Evolutionary conservation across 2,113 vertebrate genomes (phyloP).

Genomic region (Rostratula benghalensis): DNA sequence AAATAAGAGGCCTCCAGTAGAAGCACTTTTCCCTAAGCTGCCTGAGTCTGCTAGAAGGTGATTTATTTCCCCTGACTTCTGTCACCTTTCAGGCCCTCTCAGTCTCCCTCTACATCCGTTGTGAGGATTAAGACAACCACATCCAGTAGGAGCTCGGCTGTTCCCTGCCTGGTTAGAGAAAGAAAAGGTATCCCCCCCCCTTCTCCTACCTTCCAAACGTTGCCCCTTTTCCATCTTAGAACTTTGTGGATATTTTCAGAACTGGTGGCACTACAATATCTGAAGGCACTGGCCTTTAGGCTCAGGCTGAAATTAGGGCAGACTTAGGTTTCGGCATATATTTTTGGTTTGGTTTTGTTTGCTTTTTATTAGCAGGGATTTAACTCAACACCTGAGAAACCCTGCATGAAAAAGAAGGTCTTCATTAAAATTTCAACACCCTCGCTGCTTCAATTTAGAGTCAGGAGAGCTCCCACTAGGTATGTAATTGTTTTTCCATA

Average conservation of each 20-base stretch:
- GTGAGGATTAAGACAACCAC: neutral
- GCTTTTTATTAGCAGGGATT: constrained; percentile 2
- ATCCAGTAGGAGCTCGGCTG: neutral
- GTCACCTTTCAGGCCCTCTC: neutral
- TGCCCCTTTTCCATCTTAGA: neutral
- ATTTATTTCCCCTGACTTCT: neutral
- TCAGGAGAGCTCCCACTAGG: constrained; percentile 27
- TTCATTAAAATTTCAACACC: constrained; percentile 55
- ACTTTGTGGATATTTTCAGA: neutral
- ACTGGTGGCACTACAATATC: neutral
- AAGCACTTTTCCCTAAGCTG: neutral
- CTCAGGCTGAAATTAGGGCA: neutral
- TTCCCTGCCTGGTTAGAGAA: neutral
- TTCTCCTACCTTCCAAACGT: neutral
- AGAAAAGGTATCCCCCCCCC: neutral
- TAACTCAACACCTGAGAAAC: constrained; percentile 52
- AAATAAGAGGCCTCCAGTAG: neutral
- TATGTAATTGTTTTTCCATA: constrained; percentile 51
- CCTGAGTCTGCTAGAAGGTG: neutral
- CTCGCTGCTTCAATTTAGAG: neutral
- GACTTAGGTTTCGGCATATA: neutral
- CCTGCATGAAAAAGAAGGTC: constrained; percentile 14
- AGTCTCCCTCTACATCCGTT: neutral
- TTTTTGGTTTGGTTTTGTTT: neutral
- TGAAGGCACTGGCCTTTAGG: neutral